phyloP scores from a whole-genome alignment of 2,888 invertebrate genomes.

The Bellardia bayeri region DNA sequence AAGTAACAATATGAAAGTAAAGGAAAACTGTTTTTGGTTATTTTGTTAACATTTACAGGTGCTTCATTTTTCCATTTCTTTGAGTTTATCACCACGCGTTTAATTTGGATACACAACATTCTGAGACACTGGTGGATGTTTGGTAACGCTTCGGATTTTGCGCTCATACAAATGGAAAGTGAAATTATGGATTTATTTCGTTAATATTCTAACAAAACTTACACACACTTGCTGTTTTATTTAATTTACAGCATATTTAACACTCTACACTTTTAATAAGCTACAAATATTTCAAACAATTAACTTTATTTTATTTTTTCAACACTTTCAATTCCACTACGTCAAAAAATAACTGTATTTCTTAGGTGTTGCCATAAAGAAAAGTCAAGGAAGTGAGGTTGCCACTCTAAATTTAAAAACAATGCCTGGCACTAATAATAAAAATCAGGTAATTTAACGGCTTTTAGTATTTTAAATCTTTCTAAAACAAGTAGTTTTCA shows the following conservation, averaged over 20 bases:
- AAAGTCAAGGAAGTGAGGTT: neutral
- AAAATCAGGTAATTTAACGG: too few relatives aligned
- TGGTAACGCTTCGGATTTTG: slow-evolving; percentile 80
- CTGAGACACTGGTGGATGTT: slow-evolving; percentile 83
- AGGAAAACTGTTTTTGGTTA: neutral
- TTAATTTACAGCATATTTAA: neutral
- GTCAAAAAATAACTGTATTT: slow-evolving; percentile 20
- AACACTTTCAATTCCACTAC: too few relatives aligned
- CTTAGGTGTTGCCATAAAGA: neutral
- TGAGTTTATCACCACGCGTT: slow-evolving; percentile 81
- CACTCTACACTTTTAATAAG: neutral
- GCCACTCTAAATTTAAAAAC: neutral
- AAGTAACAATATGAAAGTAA: slow-evolving; percentile 76
- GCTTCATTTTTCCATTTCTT: slow-evolving; percentile 82
- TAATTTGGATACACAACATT: slow-evolving; percentile 80
- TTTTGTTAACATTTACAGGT: slow-evolving; percentile 70
- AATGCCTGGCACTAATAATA: too few relatives aligned
- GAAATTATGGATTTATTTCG: slow-evolving; percentile 79
- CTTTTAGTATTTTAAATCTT: too few relatives aligned
- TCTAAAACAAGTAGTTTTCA: too few relatives aligned
- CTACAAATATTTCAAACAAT: neutral
- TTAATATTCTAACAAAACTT: slow-evolving; percentile 14
- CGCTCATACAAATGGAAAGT: slow-evolving; percentile 78
- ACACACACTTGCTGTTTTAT: neutral
- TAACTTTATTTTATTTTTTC: neutral